Evolutionary conservation across 2,113 vertebrate species (phyloP).

Genomic region (Lamprotornis superbus): DNA sequence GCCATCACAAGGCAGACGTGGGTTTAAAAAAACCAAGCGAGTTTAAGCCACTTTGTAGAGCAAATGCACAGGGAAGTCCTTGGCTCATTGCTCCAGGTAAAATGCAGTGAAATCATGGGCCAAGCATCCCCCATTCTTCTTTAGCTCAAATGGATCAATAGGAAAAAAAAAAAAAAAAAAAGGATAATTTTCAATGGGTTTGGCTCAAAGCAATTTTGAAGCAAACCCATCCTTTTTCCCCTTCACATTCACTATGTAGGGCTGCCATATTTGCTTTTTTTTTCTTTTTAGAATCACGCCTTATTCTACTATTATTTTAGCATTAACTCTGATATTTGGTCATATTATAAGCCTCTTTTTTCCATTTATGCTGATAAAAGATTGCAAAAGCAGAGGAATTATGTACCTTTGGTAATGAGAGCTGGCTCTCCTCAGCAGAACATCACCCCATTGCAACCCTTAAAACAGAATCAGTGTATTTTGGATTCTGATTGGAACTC

Average conservation of each 20-base stretch:
- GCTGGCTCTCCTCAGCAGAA: not conserved
- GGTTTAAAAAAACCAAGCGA: not conserved
- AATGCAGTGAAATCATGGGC: not conserved
- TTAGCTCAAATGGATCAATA: not conserved
- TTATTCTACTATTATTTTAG: not conserved
- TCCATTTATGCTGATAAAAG: not conserved
- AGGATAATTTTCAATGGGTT: fast-evolving
- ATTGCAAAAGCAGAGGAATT: not conserved
- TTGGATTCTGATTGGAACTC: not conserved
- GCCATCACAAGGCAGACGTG: fast-evolving
- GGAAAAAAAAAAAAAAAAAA: not conserved
- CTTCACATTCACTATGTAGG: not conserved
- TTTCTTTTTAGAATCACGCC: not conserved
- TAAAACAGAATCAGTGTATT: not conserved
- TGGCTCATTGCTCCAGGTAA: not conserved
- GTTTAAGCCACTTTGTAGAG: not conserved
- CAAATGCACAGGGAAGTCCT: not conserved
- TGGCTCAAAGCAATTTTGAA: not conserved
- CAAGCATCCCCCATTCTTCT: not conserved
- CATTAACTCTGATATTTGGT: not conserved
- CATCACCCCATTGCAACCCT: too few species aligned
- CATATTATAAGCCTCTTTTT: not conserved
- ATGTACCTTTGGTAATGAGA: not conserved
- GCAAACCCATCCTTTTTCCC: fast-evolving
- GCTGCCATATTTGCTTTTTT: not conserved